phyloP scores from a whole-genome alignment of 2,888 invertebrate genomes.

The Dicyrtoma fusca region DNA sequence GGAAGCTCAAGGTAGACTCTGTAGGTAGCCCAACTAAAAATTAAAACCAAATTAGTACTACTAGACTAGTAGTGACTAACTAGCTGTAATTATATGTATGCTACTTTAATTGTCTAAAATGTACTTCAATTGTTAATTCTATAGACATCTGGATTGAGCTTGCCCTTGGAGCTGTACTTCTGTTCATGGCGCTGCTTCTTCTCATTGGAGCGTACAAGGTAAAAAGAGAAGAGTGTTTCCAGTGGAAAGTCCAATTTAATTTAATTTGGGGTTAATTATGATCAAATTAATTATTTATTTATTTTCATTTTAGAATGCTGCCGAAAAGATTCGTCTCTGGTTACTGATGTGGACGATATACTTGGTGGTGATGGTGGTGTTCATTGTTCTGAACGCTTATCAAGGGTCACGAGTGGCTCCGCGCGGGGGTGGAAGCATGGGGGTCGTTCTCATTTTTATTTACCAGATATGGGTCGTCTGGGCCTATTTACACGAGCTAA shows the following conservation, averaged over 20 bases:
- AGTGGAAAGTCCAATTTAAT: no score
- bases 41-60: no score
- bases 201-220: constrained; percentile 49
- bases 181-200: constrained; percentile 45
- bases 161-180: constrained; percentile 31
- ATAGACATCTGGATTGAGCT: constrained; percentile 45
- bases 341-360: constrained; percentile 46
- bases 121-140: constrained; percentile 19
- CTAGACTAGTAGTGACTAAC: no score
- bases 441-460: constrained; percentile 7
- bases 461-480: constrained; percentile 50
- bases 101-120: no score
- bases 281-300: no score
- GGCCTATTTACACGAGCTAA: constrained; percentile 49
- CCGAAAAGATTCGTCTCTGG: constrained; percentile 51
- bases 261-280: no score
- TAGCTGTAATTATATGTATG: no score
- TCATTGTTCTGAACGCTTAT: constrained; percentile 45
- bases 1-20: no score
- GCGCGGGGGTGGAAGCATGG: constrained; percentile 25
- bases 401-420: constrained; percentile 3
- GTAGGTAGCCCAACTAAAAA: no score
- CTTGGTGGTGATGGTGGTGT: constrained; percentile 40
- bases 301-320: constrained; percentile 42
- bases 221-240: constrained; percentile 1